Base-by-base conservation (phyloP, 2,113 vertebrate genomes). In the Eurystomus gularis region DNA sequence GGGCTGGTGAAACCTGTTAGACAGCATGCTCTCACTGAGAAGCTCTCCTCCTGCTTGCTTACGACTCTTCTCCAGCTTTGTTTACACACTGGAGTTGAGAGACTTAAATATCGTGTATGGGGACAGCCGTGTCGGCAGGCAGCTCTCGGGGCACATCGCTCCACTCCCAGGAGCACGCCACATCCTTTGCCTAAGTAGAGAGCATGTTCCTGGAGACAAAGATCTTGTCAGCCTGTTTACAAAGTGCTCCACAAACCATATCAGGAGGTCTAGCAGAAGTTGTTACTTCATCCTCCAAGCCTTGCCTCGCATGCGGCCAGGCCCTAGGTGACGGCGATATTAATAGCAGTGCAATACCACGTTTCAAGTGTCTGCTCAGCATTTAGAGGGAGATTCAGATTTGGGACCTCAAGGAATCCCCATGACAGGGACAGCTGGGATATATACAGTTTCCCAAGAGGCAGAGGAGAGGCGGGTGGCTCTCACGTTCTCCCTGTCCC, bases 391-490 rank as follows among this genome's bases (percentile, higher is more conserved):
- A 82, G 48, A 12, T 52, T 51, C 51, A 58, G 57, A 54, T 8
- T 4, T 49, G 94, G 81, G 13, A 92, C 21, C 95, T 93, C 75
- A 61, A 85, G 90, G 90, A 95, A 94, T 97, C 58, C 70, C 96
- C 35, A 2, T 54, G 84, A 15, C 65, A 23, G 82, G 52, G 78
- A 95, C 95, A 96, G 95, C 92, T 97, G 96, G 77, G 66, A 2
- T 95, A 68, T 65, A 95, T 92, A 31, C 82, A 52, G 82, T 97
- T 96, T 95, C 95, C 78, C 79, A 64, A 52, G 91, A 55, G 83
- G 33, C 71, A 62, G 66, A 40, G 80, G 89, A 49, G 60, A 10
- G 69, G 23, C 1, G 35, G n/a, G 58, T 9, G 29, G 48, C 61
- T 94, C 91, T 92, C 83, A 80, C 7, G 39, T 94, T 70, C 86